Base-by-base conservation (phyloP, 2,797 vertebrate species). In the Anguilla anguilla region DNA sequence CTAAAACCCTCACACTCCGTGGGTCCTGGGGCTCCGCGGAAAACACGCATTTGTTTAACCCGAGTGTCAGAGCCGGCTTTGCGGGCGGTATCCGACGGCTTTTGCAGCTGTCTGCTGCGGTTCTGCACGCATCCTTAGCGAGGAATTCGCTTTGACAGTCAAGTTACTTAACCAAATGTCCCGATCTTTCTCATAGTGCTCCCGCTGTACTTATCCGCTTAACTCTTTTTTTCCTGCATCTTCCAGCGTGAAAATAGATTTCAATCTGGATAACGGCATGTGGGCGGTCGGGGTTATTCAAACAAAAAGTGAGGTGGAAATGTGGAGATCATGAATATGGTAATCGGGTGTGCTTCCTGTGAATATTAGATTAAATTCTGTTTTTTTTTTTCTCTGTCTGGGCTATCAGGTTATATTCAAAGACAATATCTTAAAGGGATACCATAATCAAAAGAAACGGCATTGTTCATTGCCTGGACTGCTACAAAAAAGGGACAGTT, bases 31-130 rank as follows among this genome's bases (percentile, higher is more conserved):
- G 91, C 67, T n/a, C 89, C 81, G 59, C 39, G 51, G 35, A 43
- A 83, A 87, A 67, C 86, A 87, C 31, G 53, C 39, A 90, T 93
- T 94, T 94, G 93, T 90, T 93, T 93, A 90, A 91, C 90, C 91
- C 86, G 79, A 91, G 79, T 81, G 90, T 89, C 86, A 53, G 92
- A 91, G 92, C 90, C 92, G 90, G 91, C 84, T 91, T 90, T 90
- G 86, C 90, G 89, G 57, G 69, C 67, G 35, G 28, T 19, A 19
- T 13, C 7, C 53, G 67, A 53, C 51, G 6, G 5, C 10, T 84
- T 46, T 10, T 17, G 28, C 81, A 35, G 81, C 28, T 28, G 13
- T 53, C 31, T 64, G 61, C 43, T 77, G n/a, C 53, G 49, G 35
- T 46, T 31, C 22, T 55, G 83, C 31, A 55, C 28, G 61, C 86